Conservation (phyloP, 2,797 vertebrate genomes). For the Sphenodon punctatus region DNA sequence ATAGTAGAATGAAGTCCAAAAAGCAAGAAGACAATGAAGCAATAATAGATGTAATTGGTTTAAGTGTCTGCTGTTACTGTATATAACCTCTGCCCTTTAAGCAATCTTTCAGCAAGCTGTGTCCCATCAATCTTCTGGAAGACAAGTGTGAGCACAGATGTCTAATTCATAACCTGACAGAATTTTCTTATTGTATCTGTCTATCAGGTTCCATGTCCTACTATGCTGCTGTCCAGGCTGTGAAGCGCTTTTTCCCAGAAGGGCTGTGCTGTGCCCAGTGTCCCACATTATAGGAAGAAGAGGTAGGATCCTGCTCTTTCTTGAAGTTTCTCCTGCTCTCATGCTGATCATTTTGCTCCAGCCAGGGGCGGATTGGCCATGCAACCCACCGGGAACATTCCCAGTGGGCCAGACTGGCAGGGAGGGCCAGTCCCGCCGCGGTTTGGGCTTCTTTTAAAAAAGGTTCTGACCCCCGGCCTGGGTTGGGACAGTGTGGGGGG, state of each 20-base stretch:
- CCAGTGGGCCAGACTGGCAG: too few species aligned
- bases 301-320: conserved; percentile 59
- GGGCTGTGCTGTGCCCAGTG: conserved; percentile 69
- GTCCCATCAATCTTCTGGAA: conserved; percentile 60
- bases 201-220: conserved; percentile 74
- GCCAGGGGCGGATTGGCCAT: too few species aligned
- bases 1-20: conserved; percentile 40
- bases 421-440: too few species aligned
- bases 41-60: conserved; percentile 54
- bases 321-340: not conserved
- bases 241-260: conserved; percentile 76
- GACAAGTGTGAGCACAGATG: conserved; percentile 58
- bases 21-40: conserved; percentile 28
- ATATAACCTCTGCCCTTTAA: conserved; percentile 60
- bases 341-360: not conserved
- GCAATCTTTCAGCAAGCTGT: conserved; percentile 62
- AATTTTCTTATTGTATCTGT: conserved; percentile 55
- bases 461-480: too few species aligned
- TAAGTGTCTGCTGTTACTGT: conserved; percentile 61
- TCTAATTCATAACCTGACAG: conserved; percentile 67
- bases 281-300: conserved; percentile 57
- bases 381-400: too few species aligned
- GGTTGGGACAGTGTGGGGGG: too few species aligned
- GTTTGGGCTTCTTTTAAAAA: too few species aligned
- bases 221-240: conserved; percentile 65